Evolutionary conservation across 2,113 vertebrate species (phyloP).

Genomic region (Mola mola): DNA sequence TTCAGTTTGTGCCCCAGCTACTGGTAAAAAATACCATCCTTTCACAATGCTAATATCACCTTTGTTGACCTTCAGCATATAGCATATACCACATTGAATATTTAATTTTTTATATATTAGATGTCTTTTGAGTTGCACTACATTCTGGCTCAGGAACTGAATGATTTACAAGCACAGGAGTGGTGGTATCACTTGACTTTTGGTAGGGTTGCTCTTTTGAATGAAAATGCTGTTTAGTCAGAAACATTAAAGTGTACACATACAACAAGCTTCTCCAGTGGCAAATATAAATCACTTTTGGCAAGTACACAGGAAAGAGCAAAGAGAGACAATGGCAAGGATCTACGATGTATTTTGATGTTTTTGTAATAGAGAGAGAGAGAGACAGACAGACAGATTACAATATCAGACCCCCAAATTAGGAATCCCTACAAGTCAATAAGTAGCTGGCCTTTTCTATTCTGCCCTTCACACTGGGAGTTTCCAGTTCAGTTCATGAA

Average conservation of each 20-base stretch:
- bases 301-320: constrained; percentile 35
- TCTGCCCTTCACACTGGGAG: constrained; percentile 48
- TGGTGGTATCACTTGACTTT: constrained; percentile 54
- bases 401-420: constrained; percentile 55
- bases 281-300: constrained; percentile 48
- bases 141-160: constrained; percentile 51
- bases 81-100: constrained; percentile 33
- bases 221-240: constrained; percentile 40
- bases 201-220: constrained; percentile 43
- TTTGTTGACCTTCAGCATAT: too few species aligned
- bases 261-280: constrained; percentile 40
- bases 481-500: constrained; percentile 62
- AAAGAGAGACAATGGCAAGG: constrained; percentile 10
- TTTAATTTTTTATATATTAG: constrained; percentile 27
- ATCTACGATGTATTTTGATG: constrained; percentile 46
- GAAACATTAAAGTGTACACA: constrained; percentile 51
- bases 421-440: constrained; percentile 48
- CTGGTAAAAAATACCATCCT: too few species aligned
- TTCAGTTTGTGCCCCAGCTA: too few species aligned
- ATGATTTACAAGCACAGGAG: constrained; percentile 36
- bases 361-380: neutral
- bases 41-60: too few species aligned
- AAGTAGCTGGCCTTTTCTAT: constrained; percentile 41
- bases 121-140: constrained; percentile 30
- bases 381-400: neutral